Conservation (phyloP, 1,140 invertebrate genomes). For the Trachymyrmex cornetzi region DNA sequence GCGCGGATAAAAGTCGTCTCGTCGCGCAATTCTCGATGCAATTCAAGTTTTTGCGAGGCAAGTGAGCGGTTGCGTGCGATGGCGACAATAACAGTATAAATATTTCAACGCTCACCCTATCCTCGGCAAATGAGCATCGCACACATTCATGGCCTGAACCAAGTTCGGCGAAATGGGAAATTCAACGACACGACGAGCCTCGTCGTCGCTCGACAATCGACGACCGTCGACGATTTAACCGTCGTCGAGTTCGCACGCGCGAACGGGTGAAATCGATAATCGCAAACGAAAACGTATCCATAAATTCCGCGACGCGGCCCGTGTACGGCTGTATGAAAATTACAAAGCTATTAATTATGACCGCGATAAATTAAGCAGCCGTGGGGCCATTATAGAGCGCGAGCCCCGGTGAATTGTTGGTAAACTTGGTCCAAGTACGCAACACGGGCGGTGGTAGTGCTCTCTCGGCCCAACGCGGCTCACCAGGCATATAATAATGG, state of each 20-base stretch:
- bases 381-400: constrained; percentile 86
- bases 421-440: constrained; percentile 87
- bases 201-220: constrained; percentile 53
- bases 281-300: constrained; percentile 80
- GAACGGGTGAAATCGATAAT: constrained; percentile 78
- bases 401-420: constrained; percentile 86
- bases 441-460: constrained; percentile 82
- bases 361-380: constrained; percentile 86
- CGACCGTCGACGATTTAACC: constrained; percentile 59
- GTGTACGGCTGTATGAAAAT: constrained; percentile 85
- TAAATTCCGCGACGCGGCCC: constrained; percentile 79
- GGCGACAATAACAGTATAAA: constrained; percentile 37
- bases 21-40: constrained; percentile 9
- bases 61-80: constrained; percentile 2
- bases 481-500: constrained; percentile 86
- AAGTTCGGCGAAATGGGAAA: not conserved
- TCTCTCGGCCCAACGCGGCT: constrained; percentile 83
- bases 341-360: constrained; percentile 87
- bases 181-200: constrained; percentile 26
- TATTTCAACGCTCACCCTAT: constrained; percentile 38
- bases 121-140: constrained; percentile 7
- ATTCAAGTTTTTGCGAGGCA: constrained; percentile 23
- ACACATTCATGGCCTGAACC: not conserved
- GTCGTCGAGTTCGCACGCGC: constrained; percentile 63
- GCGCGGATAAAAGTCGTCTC: constrained; percentile 15